A percentile compares a stretch with the other conserved stretches of the same genome.
These are phyloP conservation scores for Andinoacara biseriatus DNA, from an alignment of 2,113 vertebrate species.

Conservation along the genomic window DNA sequence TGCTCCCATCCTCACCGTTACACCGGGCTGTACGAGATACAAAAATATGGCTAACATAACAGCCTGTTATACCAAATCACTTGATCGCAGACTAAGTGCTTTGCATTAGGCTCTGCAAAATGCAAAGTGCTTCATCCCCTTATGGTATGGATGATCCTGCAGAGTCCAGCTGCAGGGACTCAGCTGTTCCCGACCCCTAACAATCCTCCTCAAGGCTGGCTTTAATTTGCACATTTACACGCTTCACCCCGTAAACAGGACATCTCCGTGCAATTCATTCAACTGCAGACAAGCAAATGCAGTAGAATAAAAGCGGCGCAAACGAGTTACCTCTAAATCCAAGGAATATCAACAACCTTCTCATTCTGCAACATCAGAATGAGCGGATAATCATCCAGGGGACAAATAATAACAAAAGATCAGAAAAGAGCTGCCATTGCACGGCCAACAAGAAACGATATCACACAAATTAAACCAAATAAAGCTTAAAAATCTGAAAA, in stretches of 20 bases:
- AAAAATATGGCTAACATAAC: neutral
- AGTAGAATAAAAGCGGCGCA: neutral
- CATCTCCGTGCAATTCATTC: neutral
- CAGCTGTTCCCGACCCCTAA: constrained; percentile 32
- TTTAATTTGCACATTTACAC: neutral
- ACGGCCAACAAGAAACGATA: neutral
- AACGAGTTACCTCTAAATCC: neutral
- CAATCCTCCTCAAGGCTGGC: neutral
- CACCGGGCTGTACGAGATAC: neutral
- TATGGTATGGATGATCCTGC: neutral
- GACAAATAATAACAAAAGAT: constrained; percentile 21
- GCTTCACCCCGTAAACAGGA: neutral
- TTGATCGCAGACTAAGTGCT: neutral
- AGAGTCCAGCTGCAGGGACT: constrained; percentile 45
- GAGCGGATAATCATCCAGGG: too few relatives aligned
- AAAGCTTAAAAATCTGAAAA: neutral
- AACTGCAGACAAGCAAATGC: neutral
- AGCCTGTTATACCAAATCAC: neutral
- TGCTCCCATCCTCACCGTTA: constrained; percentile 14
- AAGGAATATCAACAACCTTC: neutral
- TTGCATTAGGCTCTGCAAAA: neutral
- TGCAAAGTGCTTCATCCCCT: neutral
- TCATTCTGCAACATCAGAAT: neutral
- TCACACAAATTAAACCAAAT: neutral
- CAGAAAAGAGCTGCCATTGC: constrained; percentile 16